Conservation (phyloP, 2,113 vertebrate species). For the Stomatorhinus ivindoensis region DNA sequence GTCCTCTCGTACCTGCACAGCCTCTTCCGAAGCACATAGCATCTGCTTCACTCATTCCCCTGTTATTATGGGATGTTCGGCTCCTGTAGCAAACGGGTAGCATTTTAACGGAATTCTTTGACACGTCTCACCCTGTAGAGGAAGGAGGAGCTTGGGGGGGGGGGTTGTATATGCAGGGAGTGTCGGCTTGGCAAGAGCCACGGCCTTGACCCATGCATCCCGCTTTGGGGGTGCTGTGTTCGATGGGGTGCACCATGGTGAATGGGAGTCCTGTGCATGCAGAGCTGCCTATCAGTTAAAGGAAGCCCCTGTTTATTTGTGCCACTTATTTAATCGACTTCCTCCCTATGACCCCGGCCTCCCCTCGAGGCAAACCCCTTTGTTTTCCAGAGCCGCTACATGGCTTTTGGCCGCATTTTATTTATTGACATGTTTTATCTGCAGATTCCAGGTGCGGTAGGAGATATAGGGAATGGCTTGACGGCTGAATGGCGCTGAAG, state of each 20-base stretch:
- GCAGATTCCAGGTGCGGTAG: neutral
- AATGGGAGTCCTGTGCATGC: slow-evolving; percentile 20
- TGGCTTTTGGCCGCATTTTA: neutral
- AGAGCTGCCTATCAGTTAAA: slow-evolving; percentile 33
- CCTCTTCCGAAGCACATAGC: neutral
- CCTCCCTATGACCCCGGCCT: slow-evolving; percentile 28
- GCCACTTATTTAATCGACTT: slow-evolving; percentile 22
- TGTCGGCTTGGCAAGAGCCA: neutral
- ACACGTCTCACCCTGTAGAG: neutral
- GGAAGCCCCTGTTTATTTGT: slow-evolving; percentile 32
- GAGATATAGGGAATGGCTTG: slow-evolving; percentile 22
- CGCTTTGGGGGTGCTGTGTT: neutral
- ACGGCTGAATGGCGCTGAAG: slow-evolving; percentile 29
- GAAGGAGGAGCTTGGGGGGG: neutral
- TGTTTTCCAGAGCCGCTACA: slow-evolving; percentile 21
- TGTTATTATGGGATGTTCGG: neutral
- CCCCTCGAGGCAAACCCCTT: slow-evolving; percentile 26
- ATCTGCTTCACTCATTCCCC: neutral
- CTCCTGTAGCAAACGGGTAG: neutral
- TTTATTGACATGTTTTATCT: slow-evolving; percentile 11
- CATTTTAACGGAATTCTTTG: neutral
- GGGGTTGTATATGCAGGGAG: neutral
- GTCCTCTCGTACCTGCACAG: neutral
- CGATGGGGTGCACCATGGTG: slow-evolving; percentile 20
- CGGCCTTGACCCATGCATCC: neutral